Conservation (phyloP, 2,113 vertebrate genomes). For the Plecotus auritus region DNA sequence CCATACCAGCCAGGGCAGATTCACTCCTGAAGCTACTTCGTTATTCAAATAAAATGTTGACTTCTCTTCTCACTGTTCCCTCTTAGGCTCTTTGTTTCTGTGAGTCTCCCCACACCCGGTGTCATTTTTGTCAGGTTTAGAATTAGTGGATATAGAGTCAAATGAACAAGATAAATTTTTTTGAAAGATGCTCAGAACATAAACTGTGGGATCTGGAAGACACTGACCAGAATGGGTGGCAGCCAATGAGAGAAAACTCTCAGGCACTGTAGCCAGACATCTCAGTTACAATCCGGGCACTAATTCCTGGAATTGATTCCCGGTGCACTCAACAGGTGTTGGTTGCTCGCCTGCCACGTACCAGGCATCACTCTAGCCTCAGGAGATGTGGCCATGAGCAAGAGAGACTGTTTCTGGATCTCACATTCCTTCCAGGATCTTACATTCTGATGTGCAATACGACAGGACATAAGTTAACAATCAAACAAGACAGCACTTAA, state of each 20-base stretch:
- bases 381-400: background rate
- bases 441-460: background rate
- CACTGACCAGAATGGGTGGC: background rate
- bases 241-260: background rate
- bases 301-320: background rate
- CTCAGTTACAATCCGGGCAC: background rate
- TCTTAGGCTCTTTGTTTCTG: background rate
- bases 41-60: background rate
- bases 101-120: background rate
- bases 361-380: background rate
- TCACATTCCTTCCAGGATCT: background rate
- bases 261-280: background rate
- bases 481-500: background rate
- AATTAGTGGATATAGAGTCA: background rate
- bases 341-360: background rate
- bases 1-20: background rate
- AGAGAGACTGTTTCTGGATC: background rate
- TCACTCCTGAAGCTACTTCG: background rate
- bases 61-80: background rate
- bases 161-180: background rate
- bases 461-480: background rate
- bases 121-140: background rate
- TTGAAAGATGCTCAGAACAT: background rate
- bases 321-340: background rate
- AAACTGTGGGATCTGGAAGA: background rate